Base-by-base conservation (phyloP, 1,140 invertebrate species). In the Zaprionus davidi region DNA sequence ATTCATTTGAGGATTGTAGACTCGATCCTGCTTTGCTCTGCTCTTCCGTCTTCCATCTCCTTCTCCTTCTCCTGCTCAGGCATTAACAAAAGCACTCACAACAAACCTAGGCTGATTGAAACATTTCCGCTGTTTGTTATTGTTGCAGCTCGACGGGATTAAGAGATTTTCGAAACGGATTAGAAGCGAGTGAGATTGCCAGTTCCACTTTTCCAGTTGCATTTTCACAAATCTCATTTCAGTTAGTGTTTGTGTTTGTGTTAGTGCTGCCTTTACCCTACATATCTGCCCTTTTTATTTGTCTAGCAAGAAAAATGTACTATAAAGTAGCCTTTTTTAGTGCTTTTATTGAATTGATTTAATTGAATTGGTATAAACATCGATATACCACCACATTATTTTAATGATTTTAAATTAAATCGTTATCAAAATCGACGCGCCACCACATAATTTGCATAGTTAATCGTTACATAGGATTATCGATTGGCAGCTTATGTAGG, bases 71-170 rank as follows among this genome's bases (percentile, higher is more conserved):
- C 24, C 55, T 20, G 28, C 15, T 22, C 55, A 38, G 67, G 67
- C 67, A 80, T 90, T 81, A 85, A 90, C 86, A 88, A 88, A 90
- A 88, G 85, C 85, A 88, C 84, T 87, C 84, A 88, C 71, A 80
- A 44, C 71, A 64, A 57, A 60, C 28, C 36, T 51, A 72, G 76
- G 81, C 63, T 79, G 84, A 88, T 88, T 81, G 82, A 87, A 90
- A 87, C 84, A 85, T 90, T 88, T 88, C 85, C 85, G 81, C 63
- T 90, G 49, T 80, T 90, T 88, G 84, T 88, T 88, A 88, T 88
- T 88, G 65, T 90, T 88, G 66, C 71, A 70, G 73, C 63, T 56
- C 75, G 73, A 69, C 78, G 71, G 65, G 84, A 85, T 90, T 88
- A 84, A 78, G 36, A 88, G 85, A 90, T 90, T 86, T 88, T 76